Base-by-base conservation (phyloP, 2,113 vertebrate species). In the Neolamprologus sp. region DNA sequence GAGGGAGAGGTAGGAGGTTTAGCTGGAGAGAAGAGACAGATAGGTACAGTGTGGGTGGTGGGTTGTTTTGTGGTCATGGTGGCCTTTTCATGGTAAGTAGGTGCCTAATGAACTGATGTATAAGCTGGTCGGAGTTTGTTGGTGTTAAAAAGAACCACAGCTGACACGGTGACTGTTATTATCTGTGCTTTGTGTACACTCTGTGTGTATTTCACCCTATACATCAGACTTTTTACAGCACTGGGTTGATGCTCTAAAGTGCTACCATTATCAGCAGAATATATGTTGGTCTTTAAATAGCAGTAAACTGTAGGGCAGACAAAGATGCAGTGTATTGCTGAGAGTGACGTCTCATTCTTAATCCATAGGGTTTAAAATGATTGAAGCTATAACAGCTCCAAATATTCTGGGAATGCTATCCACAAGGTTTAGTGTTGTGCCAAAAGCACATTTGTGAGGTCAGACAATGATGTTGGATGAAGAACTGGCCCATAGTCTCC, bases 71-170 rank as follows among this genome's bases (percentile, higher is more conserved):
- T 94, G 92, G 93, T 90, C 87, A 83, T 6, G 30, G 84, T 92
- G 90, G 92, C 86, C 87, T 87, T 93, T 93, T 92, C 92, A 90
- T 90, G 88, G 80, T 90, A 91, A 93, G 91, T 94, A 90, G 82
- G 55, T 85, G 54, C 93, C 85, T 93, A 94, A 94, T 93, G 92
- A 95, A 88, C 81, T 87, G 82, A 71, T 85, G 37, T 42, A 94
- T 75, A 84, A 89, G 83, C 85, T 91, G 81, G 89, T 90, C 80
- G 57, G 87, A 88, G 90, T 80, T 37, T 79, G 88, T 83, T 81
- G 65, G 47, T 89, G 85, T 88, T 87, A 88, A 90, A 89, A 28
- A 80, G 82, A 86, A 35, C 28, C 45, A 53, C 80, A 89, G 85
- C 78, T 89, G 92, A 82, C 87, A 75, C 85, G 86, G 55, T 75